These are phyloP conservation scores for Hecatera dysodea DNA, from an alignment of 2,888 invertebrate species.

Conservation along the genomic window DNA sequence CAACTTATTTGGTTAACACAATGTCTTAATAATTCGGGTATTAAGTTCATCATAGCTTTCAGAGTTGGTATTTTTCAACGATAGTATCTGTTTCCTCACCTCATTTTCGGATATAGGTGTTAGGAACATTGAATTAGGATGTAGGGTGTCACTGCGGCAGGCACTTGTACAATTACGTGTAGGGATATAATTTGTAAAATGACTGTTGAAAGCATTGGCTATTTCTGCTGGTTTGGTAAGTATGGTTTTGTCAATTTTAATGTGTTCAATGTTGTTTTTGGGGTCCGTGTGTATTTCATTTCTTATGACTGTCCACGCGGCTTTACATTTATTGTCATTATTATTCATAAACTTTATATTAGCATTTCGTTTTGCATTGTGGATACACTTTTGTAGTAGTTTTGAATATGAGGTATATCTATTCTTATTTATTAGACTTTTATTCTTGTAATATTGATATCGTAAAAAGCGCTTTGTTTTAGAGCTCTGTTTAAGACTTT, in stretches of 20 bases:
- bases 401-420: not conserved
- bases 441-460: not conserved
- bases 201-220: not conserved
- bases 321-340: not conserved
- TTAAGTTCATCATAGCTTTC: not conserved
- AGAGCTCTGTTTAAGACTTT: not conserved
- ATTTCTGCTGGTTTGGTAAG: not conserved
- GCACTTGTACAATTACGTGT: not conserved
- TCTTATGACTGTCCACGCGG: not conserved
- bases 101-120: constrained; percentile 4
- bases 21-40: too few species aligned
- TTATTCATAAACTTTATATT: not conserved
- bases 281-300: not conserved
- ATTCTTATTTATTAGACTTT: not conserved
- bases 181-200: not conserved
- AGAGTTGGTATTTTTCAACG: not conserved
- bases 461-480: not conserved
- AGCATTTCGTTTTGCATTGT: not conserved
- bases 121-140: constrained; percentile 2
- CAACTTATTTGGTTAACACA: too few species aligned
- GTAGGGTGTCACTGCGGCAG: not conserved
- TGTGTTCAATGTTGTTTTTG: not conserved
- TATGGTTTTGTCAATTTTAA: not conserved
- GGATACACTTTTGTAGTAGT: not conserved
- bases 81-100: not conserved